Evolutionary conservation across 2,888 invertebrate species (phyloP).

Genomic region (Drosophila engyochracea): DNA sequence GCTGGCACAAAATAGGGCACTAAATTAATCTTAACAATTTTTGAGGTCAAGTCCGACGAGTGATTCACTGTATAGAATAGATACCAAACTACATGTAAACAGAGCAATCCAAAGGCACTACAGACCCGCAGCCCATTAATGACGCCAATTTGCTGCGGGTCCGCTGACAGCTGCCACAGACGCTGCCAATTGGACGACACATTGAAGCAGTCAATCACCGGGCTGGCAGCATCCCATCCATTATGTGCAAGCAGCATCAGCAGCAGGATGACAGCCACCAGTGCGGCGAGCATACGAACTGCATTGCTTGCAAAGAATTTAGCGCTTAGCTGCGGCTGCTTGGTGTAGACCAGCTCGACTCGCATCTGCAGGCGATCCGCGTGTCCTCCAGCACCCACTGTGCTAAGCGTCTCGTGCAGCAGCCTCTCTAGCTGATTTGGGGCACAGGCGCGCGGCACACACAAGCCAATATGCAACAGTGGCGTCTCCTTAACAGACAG

Average conservation of each 20-base stretch:
- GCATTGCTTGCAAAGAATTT: slow-evolving; percentile 15
- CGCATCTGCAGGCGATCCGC: slow-evolving; percentile 25
- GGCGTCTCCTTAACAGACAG: not conserved
- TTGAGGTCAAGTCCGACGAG: slow-evolving; percentile 9
- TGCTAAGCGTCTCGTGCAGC: slow-evolving; percentile 13
- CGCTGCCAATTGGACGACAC: slow-evolving; percentile 42
- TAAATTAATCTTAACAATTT: slow-evolving; percentile 10
- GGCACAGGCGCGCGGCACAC: slow-evolving; percentile 48
- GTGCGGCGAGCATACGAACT: slow-evolving; percentile 2
- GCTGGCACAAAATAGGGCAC: slow-evolving; percentile 16
- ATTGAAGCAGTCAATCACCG: slow-evolving; percentile 42
- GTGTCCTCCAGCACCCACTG: not conserved
- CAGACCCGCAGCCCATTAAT: slow-evolving; percentile 56
- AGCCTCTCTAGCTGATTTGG: slow-evolving; percentile 32
- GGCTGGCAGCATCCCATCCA: not conserved
- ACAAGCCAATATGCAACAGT: slow-evolving; percentile 53
- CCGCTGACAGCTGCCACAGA: slow-evolving; percentile 11
- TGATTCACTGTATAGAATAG: slow-evolving; percentile 25
- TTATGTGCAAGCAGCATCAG: slow-evolving; percentile 24
- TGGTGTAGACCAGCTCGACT: slow-evolving; percentile 35
- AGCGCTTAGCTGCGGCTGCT: slow-evolving; percentile 21
- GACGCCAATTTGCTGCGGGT: slow-evolving; percentile 41
- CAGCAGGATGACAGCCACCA: slow-evolving; percentile 15
- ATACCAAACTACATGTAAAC: slow-evolving; percentile 43
- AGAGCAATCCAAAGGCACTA: slow-evolving; percentile 32